Conservation (phyloP, 2,797 vertebrate genomes). For the Eleutherodactylus coqui region DNA sequence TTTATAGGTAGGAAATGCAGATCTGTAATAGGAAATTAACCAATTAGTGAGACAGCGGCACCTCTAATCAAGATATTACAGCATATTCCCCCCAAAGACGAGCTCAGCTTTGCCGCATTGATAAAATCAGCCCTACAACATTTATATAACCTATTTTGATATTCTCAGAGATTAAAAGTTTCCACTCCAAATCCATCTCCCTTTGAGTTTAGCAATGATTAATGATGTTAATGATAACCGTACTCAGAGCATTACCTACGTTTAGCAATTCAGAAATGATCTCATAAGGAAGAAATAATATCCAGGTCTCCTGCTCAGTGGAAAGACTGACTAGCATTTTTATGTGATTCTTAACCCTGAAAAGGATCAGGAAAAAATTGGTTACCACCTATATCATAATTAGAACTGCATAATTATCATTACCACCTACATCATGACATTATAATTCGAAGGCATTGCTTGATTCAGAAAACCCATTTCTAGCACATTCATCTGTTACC, state of each 20-base stretch:
- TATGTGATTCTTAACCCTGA: background rate
- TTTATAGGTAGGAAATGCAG: background rate
- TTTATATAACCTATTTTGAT: background rate
- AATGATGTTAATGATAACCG: conserved; percentile 12
- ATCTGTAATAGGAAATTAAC: background rate
- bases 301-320: background rate
- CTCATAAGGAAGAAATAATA: conserved; percentile 8
- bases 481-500: background rate
- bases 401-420: background rate
- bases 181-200: background rate
- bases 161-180: background rate
- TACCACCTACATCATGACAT: background rate
- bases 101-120: background rate
- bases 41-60: background rate
- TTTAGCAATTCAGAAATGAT: conserved; percentile 7
- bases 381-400: background rate
- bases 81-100: background rate
- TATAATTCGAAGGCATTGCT: background rate
- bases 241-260: background rate
- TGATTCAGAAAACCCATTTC: no score
- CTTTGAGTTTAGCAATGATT: background rate
- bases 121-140: background rate
- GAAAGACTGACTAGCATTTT: background rate
- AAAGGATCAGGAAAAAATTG: background rate
- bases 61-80: background rate